Evolutionary conservation across 2,888 invertebrate species (phyloP).

Genomic region (Priocnemis perturbator): DNA sequence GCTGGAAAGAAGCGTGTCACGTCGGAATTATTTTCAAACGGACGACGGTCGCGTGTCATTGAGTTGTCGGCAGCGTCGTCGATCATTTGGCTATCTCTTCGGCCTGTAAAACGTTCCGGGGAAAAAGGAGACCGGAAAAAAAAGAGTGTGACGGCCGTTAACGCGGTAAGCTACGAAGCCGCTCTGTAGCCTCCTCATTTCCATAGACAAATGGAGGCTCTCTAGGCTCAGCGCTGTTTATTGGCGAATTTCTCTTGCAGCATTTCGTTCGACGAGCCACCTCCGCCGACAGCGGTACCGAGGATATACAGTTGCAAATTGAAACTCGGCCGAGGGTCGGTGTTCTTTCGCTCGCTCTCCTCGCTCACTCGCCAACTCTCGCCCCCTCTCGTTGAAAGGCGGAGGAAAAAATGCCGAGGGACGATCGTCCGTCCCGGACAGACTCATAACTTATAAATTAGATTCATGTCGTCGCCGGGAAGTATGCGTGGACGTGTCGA

Average conservation of each 20-base stretch:
- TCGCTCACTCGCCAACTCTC: too few species aligned
- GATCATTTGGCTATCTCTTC: too few species aligned
- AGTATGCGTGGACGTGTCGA: constrained; percentile 44
- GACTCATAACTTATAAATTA: constrained; percentile 59
- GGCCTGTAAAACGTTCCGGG: too few species aligned
- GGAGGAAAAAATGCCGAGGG: constrained; percentile 29
- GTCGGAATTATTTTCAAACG: too few species aligned
- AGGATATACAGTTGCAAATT: constrained; percentile 50
- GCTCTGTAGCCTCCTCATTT: constrained; percentile 1
- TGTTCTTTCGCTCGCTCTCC: neutral
- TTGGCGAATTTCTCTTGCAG: too few species aligned
- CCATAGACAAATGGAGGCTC: too few species aligned
- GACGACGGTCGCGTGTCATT: too few species aligned
- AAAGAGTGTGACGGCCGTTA: neutral
- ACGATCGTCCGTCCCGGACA: constrained; percentile 34
- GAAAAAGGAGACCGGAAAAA: neutral
- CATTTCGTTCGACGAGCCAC: too few species aligned
- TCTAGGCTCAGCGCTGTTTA: too few species aligned
- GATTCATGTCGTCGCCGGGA: constrained; percentile 43
- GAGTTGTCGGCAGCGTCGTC: too few species aligned
- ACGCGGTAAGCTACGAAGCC: neutral
- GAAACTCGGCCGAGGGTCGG: constrained; percentile 36
- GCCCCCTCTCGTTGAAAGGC: constrained; percentile 6
- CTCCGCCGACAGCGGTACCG: neutral
- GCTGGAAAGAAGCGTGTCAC: too few species aligned